Percentiles rank a stretch among this genome's conserved stretches.
Conservation (phyloP, 2,113 vertebrate species). For the Scatophagus argus region DNA sequence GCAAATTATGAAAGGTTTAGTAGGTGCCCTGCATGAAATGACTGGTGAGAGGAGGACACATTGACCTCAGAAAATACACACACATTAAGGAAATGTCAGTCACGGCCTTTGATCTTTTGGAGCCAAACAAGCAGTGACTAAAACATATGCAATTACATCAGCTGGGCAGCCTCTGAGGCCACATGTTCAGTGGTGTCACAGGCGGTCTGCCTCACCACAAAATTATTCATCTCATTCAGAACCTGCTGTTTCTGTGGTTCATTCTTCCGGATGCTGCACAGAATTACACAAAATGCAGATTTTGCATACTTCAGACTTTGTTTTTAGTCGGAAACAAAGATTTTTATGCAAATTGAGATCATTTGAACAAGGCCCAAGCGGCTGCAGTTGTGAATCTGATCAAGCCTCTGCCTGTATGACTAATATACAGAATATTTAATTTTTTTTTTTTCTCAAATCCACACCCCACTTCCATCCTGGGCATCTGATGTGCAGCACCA, state of each 20-base stretch:
- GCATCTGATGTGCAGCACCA: conserved; percentile 58
- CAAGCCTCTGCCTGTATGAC: neutral
- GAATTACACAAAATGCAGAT: conserved; percentile 4
- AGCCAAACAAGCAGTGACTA: conserved; percentile 61
- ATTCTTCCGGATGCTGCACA: conserved; percentile 29
- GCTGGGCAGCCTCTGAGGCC: conserved; percentile 40
- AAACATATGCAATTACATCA: conserved; percentile 65
- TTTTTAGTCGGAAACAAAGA: conserved; percentile 17
- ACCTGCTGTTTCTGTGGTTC: conserved; percentile 40
- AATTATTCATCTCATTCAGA: conserved; percentile 55
- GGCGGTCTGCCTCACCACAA: conserved; percentile 19
- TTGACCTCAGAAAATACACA: conserved; percentile 60
- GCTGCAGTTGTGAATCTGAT: neutral
- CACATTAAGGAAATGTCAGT: conserved; percentile 59
- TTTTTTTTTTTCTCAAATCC: neutral
- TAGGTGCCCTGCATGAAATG: conserved; percentile 50
- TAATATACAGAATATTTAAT: no score
- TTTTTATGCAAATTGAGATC: conserved; percentile 2
- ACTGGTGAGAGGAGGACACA: conserved; percentile 41
- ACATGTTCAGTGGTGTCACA: conserved; percentile 45
- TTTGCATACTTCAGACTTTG: conserved; percentile 19
- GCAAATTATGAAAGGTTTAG: conserved; percentile 68
- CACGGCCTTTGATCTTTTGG: conserved; percentile 59
- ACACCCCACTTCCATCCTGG: conserved; percentile 2
- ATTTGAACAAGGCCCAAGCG: neutral